phyloP scores from a whole-genome alignment of 2,797 vertebrate species.

The Myotis findleyi region DNA sequence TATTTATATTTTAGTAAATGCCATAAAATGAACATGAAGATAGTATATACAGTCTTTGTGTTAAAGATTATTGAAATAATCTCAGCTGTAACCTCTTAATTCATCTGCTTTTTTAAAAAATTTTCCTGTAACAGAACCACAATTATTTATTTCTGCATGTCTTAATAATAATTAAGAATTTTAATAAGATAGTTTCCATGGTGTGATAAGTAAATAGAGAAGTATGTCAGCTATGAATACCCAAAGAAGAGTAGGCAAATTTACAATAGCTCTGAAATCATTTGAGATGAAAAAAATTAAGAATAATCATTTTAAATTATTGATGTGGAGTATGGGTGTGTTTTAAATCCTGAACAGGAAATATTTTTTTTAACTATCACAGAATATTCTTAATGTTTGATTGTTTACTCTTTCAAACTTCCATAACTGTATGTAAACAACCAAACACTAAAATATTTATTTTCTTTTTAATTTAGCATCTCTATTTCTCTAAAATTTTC shows the following conservation, averaged over 20 bases:
- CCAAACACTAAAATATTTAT: not conserved
- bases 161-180: not conserved
- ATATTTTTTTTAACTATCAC: not conserved
- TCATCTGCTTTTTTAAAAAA: not conserved
- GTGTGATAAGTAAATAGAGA: not conserved
- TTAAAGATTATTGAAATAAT: not conserved
- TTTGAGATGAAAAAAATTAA: constrained; percentile 12
- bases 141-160: constrained; percentile 15
- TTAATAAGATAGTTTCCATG: not conserved
- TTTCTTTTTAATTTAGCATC: not conserved
- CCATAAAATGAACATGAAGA: not conserved
- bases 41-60: not conserved
- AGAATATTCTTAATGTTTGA: not conserved
- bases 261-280: constrained; percentile 9
- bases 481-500: constrained; percentile 20
- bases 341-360: too few relatives aligned
- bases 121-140: not conserved
- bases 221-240: not conserved
- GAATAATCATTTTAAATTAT: not conserved
- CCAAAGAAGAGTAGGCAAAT: not conserved
- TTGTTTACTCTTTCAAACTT: not conserved
- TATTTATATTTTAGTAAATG: not conserved
- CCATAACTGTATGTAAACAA: constrained; percentile 2
- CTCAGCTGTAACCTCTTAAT: not conserved
- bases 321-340: not conserved